Percentiles rank a stretch among this genome's conserved stretches.
Evolutionary conservation across 37 sponge, comb jelly and placozoan genomes (phyloP).

Genomic region (Eunapius fragilis): DNA sequence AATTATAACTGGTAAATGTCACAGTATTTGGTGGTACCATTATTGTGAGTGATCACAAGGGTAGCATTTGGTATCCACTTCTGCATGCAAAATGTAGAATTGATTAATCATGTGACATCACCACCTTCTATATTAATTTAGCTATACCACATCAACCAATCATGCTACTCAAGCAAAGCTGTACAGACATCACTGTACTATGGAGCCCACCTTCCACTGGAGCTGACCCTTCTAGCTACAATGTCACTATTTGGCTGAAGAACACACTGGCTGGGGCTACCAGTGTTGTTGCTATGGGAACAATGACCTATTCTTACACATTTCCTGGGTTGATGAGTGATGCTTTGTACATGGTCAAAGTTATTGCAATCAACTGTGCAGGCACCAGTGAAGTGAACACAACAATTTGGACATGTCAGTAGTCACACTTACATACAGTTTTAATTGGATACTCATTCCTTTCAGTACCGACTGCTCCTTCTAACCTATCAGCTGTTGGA

Average conservation of each 20-base stretch:
- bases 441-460: no score
- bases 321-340: not conserved
- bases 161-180: not conserved
- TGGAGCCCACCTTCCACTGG: not conserved
- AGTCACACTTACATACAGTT: no score
- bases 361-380: not conserved
- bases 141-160: not conserved
- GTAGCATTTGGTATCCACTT: no score
- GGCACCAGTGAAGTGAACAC: not conserved
- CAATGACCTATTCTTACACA: not conserved
- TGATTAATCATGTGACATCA: no score
- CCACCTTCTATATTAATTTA: not conserved
- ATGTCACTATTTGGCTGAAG: not conserved
- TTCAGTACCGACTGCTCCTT: no score
- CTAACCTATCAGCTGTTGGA: no score
- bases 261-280: not conserved
- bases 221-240: not conserved
- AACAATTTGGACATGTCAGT: not conserved
- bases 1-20: not conserved
- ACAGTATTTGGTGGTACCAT: not conserved
- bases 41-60: no score
- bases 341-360: not conserved
- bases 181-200: not conserved
- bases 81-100: no score
- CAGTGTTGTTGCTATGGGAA: not conserved